phyloP scores from a whole-genome alignment of 92 coral and sea anemone species.

The Parazoanthus darwini region DNA sequence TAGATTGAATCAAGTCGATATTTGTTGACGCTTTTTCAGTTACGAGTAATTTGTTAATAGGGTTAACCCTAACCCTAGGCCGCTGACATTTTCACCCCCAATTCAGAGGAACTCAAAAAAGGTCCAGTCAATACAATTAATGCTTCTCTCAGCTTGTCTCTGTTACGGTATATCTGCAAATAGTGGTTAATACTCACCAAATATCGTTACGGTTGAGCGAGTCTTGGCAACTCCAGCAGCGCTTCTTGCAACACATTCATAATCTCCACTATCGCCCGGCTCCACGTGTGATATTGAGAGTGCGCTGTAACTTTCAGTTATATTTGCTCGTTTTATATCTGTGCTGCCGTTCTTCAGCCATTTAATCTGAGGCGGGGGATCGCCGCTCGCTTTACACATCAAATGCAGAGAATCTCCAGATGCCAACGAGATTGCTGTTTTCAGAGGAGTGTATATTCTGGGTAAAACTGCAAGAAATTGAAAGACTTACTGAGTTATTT shows the following conservation, averaged over 20 bases:
- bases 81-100: too few relatives aligned
- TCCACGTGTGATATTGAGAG: conserved; percentile 5
- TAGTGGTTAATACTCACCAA: neutral
- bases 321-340: conserved; percentile 1
- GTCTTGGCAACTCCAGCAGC: conserved; percentile 7
- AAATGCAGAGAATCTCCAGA: neutral
- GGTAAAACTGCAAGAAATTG: neutral
- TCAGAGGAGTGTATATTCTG: neutral
- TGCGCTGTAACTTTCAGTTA: neutral
- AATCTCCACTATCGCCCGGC: conserved; percentile 14
- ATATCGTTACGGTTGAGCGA: conserved; percentile 21
- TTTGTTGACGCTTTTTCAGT: neutral
- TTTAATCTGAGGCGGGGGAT: conserved; percentile 30
- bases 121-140: too few relatives aligned
- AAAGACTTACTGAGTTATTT: too few relatives aligned
- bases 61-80: too few relatives aligned
- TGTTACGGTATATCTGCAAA: neutral
- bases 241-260: conserved; percentile 8
- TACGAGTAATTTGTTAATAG: too few relatives aligned
- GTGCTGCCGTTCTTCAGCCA: conserved; percentile 34
- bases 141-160: neutral
- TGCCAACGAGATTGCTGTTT: neutral
- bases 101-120: too few relatives aligned
- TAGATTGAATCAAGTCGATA: neutral
- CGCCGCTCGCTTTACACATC: conserved; percentile 5